A percentile compares a stretch with the other conserved stretches of the same genome.
Conservation (phyloP, 2,888 invertebrate species). For the Synanthedon tipuliformis region DNA sequence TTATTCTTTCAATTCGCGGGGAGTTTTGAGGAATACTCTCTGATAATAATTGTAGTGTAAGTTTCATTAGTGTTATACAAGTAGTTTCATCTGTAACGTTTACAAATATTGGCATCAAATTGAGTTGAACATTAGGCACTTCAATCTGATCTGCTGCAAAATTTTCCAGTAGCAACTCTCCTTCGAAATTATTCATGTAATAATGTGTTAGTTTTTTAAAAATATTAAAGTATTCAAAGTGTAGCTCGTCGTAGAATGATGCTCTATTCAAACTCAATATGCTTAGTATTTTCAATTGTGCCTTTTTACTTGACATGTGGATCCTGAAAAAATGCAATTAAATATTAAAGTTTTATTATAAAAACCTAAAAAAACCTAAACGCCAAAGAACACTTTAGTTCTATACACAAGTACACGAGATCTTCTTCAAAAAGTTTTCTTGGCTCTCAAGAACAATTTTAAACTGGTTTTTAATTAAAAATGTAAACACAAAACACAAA, state of each 20-base stretch:
- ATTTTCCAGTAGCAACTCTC: constrained; percentile 36
- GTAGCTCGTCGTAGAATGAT: constrained; percentile 57
- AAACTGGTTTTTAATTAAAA: no score
- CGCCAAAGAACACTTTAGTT: no score
- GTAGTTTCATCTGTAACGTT: constrained; percentile 35
- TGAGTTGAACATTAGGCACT: constrained; percentile 42
- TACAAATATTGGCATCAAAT: constrained; percentile 52
- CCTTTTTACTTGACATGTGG: constrained; percentile 62
- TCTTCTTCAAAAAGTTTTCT: no score
- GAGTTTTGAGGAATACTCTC: constrained; percentile 44
- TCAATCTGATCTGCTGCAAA: constrained; percentile 53
- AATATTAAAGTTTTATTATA: no score
- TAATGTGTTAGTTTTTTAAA: constrained; percentile 50
- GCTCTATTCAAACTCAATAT: constrained; percentile 62
- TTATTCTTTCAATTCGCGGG: constrained; percentile 25
- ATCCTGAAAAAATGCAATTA: constrained; percentile 48
- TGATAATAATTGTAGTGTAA: constrained; percentile 41
- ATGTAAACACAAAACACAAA: no score
- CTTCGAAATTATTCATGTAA: constrained; percentile 19
- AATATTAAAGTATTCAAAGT: constrained; percentile 56
- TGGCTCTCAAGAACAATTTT: no score
- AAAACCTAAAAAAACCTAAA: no score
- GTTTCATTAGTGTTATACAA: constrained; percentile 40
- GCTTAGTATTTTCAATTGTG: constrained; percentile 67
- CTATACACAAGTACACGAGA: no score